A percentile compares a stretch with the other conserved stretches of the same genome.
Evolutionary conservation across 1,140 invertebrate genomes (phyloP).

Genomic region (Asobara japonica): DNA sequence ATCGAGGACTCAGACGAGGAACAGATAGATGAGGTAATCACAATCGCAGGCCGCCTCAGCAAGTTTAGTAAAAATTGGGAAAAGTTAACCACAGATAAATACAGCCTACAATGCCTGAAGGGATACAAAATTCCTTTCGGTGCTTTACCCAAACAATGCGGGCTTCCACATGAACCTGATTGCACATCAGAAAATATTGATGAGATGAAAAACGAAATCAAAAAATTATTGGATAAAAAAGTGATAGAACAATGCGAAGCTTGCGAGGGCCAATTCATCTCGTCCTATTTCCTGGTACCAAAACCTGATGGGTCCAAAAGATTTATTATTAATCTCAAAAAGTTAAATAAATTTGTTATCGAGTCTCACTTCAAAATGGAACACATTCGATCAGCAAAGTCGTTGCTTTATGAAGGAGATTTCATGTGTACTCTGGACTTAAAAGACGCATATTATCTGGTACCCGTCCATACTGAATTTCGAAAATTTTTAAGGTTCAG

Average conservation of each 20-base stretch:
- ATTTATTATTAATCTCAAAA: neutral
- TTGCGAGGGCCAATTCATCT: neutral
- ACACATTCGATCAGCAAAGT: neutral
- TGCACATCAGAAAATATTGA: neutral
- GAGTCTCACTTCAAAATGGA: neutral
- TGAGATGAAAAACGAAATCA: neutral
- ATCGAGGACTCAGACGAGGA: neutral
- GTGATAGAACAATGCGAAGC: neutral
- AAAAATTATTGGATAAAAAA: neutral
- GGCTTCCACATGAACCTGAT: neutral
- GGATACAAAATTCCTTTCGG: neutral
- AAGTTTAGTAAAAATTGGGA: neutral
- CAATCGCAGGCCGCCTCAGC: neutral
- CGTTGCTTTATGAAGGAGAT: neutral
- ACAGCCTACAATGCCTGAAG: neutral
- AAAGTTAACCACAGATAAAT: neutral
- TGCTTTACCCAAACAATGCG: neutral
- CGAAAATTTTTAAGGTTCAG: conserved; percentile 41
- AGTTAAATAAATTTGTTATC: neutral
- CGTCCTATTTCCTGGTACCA: neutral
- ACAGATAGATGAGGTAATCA: neutral
- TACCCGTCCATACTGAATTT: conserved; percentile 24
- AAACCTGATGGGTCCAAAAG: neutral
- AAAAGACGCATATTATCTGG: neutral
- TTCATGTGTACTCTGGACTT: neutral